These are phyloP conservation scores for Polypedilum pembai DNA, from an alignment of 1,140 invertebrate genomes.

Conservation along the genomic window DNA sequence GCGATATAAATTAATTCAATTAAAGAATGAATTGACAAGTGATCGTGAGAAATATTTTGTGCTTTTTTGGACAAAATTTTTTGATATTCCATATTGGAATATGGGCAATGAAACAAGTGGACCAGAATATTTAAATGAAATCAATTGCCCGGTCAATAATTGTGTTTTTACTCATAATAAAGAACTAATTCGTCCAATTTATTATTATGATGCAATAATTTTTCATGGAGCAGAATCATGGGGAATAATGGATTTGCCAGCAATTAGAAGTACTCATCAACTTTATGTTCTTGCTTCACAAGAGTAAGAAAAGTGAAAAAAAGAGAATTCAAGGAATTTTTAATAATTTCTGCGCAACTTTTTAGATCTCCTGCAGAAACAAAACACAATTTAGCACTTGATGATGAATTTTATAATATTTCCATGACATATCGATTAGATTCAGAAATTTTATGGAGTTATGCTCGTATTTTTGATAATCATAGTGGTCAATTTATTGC, in stretches of 20 bases:
- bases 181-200: constrained; percentile 35
- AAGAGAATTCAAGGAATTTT: constrained; percentile 31
- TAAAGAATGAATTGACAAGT: neutral
- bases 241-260: constrained; percentile 32
- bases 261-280: constrained; percentile 31
- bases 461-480: constrained; percentile 44
- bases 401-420: constrained; percentile 47
- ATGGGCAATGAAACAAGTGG: constrained; percentile 35
- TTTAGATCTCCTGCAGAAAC: constrained; percentile 39
- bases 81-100: constrained; percentile 37
- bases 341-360: constrained; percentile 30
- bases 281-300: constrained; percentile 38
- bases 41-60: constrained; percentile 31
- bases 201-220: constrained; percentile 43
- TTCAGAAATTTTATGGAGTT: constrained; percentile 56
- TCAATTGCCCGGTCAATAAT: constrained; percentile 35
- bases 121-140: constrained; percentile 35
- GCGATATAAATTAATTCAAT: neutral
- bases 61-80: constrained; percentile 39
- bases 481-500: constrained; percentile 36
- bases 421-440: constrained; percentile 55
- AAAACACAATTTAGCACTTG: constrained; percentile 35
- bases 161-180: constrained; percentile 38
- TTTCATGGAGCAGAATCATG: constrained; percentile 41
- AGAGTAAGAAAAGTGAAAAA: constrained; percentile 33